A percentile compares a stretch with the other conserved stretches of the same genome.
Evolutionary conservation across 2,797 vertebrate genomes (phyloP).

Genomic region (Eupleurogrammus muticus): DNA sequence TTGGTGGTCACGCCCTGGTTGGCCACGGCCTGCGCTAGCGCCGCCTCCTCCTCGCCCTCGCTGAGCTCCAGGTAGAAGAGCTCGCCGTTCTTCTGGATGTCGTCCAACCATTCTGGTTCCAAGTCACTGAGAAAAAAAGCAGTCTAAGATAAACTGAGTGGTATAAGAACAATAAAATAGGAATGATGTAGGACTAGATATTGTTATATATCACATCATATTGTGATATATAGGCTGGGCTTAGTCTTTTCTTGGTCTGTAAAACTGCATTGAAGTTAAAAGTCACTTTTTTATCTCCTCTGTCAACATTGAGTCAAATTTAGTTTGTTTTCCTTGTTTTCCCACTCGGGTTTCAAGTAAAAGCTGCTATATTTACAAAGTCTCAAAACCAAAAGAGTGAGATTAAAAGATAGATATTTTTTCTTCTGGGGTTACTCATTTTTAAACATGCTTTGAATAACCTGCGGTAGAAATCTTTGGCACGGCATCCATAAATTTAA

Average conservation of each 20-base stretch:
- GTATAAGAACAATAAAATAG: neutral
- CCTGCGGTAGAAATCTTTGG: constrained; percentile 64
- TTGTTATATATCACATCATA: neutral
- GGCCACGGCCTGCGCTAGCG: constrained; percentile 78
- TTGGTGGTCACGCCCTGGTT: constrained; percentile 84
- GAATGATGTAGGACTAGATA: neutral
- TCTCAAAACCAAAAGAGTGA: neutral
- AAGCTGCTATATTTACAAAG: neutral
- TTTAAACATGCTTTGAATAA: constrained; percentile 57
- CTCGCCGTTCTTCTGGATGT: constrained; percentile 95
- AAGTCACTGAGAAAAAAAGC: constrained; percentile 84
- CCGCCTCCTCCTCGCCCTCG: constrained; percentile 91
- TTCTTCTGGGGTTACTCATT: constrained; percentile 37
- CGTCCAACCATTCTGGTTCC: constrained; percentile 95
- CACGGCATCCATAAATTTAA: constrained; percentile 70
- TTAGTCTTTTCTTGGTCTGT: neutral
- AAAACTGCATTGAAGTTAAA: neutral
- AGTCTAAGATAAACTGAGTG: neutral
- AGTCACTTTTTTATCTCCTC: neutral
- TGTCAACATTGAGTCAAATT: neutral
- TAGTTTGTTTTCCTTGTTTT: neutral
- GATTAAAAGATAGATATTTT: constrained; percentile 21
- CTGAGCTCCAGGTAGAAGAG: constrained; percentile 97
- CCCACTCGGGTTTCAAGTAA: neutral
- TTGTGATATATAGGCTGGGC: neutral